Evolutionary conservation across 1,140 invertebrate species (phyloP).

Genomic region (Asbolus verrucosus): DNA sequence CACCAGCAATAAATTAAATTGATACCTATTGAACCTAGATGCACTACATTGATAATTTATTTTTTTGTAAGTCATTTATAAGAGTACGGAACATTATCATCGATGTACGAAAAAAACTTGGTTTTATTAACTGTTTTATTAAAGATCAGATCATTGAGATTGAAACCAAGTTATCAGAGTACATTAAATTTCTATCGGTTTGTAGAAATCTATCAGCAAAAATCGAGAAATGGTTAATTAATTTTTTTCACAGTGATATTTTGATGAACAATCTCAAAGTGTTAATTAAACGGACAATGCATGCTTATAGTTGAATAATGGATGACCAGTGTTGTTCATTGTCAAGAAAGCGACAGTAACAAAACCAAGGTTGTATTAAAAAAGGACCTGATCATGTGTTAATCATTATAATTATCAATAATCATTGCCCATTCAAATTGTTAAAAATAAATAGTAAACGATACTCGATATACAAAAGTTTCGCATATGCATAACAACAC

Average conservation of each 20-base stretch:
- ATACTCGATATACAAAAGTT: neutral
- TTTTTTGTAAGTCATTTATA: no score
- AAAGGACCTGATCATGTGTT: conserved; percentile 31
- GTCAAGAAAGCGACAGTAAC: conserved; percentile 19
- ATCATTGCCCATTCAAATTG: conserved; percentile 15
- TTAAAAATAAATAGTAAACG: conserved; percentile 2
- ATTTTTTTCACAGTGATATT: conserved; percentile 12
- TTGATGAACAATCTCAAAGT: conserved; percentile 15
- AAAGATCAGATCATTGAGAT: no score
- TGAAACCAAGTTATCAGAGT: no score
- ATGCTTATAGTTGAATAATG: conserved; percentile 28
- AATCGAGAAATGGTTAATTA: no score
- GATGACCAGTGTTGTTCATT: conserved; percentile 16
- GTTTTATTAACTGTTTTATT: no score
- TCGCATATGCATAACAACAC: neutral
- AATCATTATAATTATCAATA: conserved; percentile 16
- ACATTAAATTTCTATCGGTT: no score
- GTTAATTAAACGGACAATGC: conserved; percentile 17
- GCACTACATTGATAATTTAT: no score
- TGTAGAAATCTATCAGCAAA: no score
- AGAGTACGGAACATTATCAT: no score
- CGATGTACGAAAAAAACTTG: no score
- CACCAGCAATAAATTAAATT: no score
- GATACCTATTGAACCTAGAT: no score
- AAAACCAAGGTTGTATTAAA: conserved; percentile 21